Evolutionary conservation across 2,888 invertebrate species (phyloP).

Genomic region (Cotesia congregata): DNA sequence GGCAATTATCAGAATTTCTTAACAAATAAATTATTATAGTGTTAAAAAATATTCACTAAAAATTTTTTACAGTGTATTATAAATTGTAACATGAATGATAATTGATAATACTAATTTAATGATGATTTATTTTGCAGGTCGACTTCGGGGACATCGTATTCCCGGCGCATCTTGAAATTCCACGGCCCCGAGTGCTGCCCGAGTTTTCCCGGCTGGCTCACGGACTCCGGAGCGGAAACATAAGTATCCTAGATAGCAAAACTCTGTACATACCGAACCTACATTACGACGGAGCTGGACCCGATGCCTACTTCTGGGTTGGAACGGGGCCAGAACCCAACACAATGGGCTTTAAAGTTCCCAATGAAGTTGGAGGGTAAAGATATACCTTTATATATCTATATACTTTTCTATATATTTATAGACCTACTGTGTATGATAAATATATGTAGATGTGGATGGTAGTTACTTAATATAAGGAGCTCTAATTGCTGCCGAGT

Average conservation of each 20-base stretch:
- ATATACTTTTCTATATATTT: background rate
- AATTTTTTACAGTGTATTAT: too few species aligned
- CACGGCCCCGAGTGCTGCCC: conserved; percentile 84
- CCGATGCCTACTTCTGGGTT: conserved; percentile 96
- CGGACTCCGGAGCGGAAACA: conserved; percentile 90
- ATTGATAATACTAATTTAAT: too few species aligned
- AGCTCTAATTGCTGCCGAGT: too few species aligned
- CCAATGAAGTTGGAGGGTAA: conserved; percentile 87
- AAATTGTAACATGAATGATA: too few species aligned
- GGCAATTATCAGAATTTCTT: too few species aligned
- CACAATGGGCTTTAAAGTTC: conserved; percentile 87
- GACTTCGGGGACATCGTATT: conserved; percentile 91
- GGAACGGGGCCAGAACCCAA: conserved; percentile 88
- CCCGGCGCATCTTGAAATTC: conserved; percentile 82
- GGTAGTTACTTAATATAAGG: too few species aligned
- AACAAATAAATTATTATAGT: too few species aligned
- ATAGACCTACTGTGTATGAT: too few species aligned
- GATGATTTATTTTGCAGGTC: conserved; percentile 73
- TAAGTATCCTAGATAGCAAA: conserved; percentile 91
- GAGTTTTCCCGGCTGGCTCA: conserved; percentile 91
- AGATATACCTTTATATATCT: conserved; percentile 16
- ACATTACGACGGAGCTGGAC: conserved; percentile 92
- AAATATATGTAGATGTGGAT: too few species aligned
- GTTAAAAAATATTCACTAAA: too few species aligned
- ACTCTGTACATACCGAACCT: conserved; percentile 93